Conservation (phyloP, 53 echinoderm and acorn worm species). For the Pentamera pediparva region DNA sequence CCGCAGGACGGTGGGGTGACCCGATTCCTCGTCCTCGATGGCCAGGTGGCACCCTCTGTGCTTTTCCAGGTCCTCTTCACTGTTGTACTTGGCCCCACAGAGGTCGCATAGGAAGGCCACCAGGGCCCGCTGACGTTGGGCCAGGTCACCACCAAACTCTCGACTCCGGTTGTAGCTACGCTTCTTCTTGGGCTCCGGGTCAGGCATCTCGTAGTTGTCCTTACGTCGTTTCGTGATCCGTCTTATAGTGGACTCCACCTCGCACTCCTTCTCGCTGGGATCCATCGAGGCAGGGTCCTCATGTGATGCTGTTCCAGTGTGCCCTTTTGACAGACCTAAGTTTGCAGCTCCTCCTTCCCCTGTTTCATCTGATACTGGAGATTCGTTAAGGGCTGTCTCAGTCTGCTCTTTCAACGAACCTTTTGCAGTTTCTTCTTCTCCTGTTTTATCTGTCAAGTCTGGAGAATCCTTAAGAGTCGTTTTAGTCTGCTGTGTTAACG, state of each 20-base stretch:
- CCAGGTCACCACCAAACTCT: slow-evolving; percentile 21
- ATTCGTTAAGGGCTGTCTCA: background rate
- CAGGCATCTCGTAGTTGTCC: background rate
- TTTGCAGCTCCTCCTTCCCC: too few species aligned
- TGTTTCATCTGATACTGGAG: background rate
- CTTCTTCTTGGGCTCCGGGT: slow-evolving; percentile 11
- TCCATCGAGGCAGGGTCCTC: background rate
- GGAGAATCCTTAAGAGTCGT: background rate
- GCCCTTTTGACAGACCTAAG: too few species aligned
- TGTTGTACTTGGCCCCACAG: slow-evolving; percentile 63
- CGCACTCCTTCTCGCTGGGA: background rate
- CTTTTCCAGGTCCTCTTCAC: slow-evolving; percentile 45
- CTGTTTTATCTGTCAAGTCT: slow-evolving; percentile 9
- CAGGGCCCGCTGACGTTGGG: slow-evolving; percentile 36
- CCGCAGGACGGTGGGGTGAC: slow-evolving; percentile 25
- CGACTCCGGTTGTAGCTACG: slow-evolving; percentile 19
- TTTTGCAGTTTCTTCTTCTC: background rate
- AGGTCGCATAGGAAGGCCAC: slow-evolving; percentile 58
- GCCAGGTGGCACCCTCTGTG: slow-evolving; percentile 47
- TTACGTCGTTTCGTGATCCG: slow-evolving; percentile 18
- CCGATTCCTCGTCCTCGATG: slow-evolving; percentile 28
- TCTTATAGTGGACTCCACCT: background rate
- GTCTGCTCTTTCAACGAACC: too few species aligned
- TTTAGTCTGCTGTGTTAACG: background rate
- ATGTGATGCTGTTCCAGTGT: too few species aligned